A percentile compares a stretch with the other conserved stretches of the same genome.
phyloP scores from a whole-genome alignment of 2,888 invertebrate genomes.

The Tineola bisselliella region DNA sequence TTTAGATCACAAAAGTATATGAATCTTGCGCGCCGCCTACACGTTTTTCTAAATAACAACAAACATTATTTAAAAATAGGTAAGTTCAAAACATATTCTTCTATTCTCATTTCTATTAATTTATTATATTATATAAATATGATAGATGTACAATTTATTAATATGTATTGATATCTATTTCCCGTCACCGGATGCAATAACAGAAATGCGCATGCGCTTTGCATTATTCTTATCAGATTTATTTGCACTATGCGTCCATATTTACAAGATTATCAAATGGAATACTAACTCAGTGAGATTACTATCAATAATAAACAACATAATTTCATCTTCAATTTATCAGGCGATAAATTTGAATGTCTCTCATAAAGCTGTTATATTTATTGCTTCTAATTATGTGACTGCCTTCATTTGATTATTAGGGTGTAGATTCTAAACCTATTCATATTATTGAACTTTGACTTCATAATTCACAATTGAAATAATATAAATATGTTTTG shows the following conservation, averaged over 20 bases:
- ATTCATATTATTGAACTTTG: too few relatives aligned
- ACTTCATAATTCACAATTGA: not conserved
- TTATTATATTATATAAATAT: not conserved
- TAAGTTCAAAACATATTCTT: too few relatives aligned
- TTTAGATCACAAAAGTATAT: too few relatives aligned
- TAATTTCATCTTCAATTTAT: slow-evolving; percentile 6
- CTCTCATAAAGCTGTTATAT: not conserved
- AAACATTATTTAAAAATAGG: too few relatives aligned
- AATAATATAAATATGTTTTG: too few relatives aligned
- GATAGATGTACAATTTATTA: not conserved
- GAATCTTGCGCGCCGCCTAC: too few relatives aligned
- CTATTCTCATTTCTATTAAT: too few relatives aligned
- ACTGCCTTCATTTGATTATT: not conserved
- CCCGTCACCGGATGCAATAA: slow-evolving; percentile 23
- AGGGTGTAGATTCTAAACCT: not conserved
- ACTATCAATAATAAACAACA: slow-evolving; percentile 5
- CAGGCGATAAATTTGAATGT: slow-evolving; percentile 1
- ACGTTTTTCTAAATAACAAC: too few relatives aligned
- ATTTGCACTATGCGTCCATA: slow-evolving; percentile 16
- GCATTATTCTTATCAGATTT: slow-evolving; percentile 17
- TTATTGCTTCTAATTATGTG: not conserved
- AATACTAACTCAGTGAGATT: slow-evolving; percentile 1
- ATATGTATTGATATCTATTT: slow-evolving; percentile 10
- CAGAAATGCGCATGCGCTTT: slow-evolving; percentile 19
- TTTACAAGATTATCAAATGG: not conserved